phyloP scores from a whole-genome alignment of 1,140 invertebrate species.

The Solenopsis fugax region DNA sequence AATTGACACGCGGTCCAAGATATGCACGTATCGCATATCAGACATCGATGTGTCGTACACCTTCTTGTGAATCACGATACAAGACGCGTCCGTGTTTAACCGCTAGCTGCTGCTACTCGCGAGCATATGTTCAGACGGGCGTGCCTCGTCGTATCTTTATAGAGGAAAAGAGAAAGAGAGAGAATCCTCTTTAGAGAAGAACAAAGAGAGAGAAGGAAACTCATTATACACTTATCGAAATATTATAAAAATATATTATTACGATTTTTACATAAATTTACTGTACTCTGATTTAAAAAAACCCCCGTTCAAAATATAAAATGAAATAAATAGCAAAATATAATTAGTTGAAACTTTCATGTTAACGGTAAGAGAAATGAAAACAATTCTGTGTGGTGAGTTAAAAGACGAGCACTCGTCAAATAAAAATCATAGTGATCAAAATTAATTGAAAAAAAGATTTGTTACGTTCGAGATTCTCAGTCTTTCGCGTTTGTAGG shows the following conservation, averaged over 20 bases:
- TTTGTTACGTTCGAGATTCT: not conserved
- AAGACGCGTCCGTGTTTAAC: slow-evolving; percentile 77
- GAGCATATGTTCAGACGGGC: slow-evolving; percentile 65
- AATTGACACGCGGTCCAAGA: slow-evolving; percentile 17
- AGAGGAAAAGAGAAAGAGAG: slow-evolving; percentile 47
- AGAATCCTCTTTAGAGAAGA: not conserved
- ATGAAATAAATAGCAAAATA: not conserved
- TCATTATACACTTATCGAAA: not conserved
- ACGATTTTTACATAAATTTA: slow-evolving; percentile 19
- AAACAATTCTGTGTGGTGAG: not conserved
- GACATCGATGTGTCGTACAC: slow-evolving; percentile 74
- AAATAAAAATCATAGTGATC: not conserved
- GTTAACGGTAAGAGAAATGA: not conserved
- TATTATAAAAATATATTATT: not conserved
- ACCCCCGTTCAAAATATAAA: not conserved
- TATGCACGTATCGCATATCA: slow-evolving; percentile 64
- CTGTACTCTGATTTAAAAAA: not conserved
- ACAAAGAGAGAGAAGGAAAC: not conserved
- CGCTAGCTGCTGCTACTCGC: slow-evolving; percentile 63
- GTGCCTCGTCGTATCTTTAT: slow-evolving; percentile 69
- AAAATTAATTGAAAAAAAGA: slow-evolving; percentile 20
- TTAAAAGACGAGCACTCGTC: not conserved
- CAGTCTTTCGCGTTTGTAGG: not conserved
- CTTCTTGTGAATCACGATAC: slow-evolving; percentile 76
- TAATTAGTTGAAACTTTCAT: not conserved